These are phyloP conservation scores for Protobothrops mucrosquamatus DNA, from an alignment of 2,113 vertebrate species.

Conservation along the genomic window DNA sequence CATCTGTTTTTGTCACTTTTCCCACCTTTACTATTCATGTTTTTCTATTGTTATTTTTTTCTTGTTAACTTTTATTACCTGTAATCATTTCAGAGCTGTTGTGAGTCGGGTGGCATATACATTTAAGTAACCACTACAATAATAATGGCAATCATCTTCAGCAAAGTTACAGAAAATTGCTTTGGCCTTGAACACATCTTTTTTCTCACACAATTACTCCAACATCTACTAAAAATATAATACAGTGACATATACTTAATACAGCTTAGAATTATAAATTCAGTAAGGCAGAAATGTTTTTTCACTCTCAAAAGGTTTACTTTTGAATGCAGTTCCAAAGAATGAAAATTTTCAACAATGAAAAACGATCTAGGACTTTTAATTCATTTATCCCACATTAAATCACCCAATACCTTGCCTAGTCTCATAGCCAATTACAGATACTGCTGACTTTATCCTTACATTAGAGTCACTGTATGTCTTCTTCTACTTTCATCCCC, in stretches of 20 bases:
- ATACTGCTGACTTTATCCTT: neutral
- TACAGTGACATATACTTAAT: neutral
- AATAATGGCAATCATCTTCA: neutral
- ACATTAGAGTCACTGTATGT: neutral
- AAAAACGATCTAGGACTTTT: neutral
- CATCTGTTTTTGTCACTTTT: neutral
- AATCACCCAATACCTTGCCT: neutral
- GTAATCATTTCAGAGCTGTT: neutral
- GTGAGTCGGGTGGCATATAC: neutral
- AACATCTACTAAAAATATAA: neutral
- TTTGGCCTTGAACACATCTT: neutral
- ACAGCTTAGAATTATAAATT: neutral
- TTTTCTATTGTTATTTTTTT: neutral
- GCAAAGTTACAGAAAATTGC: constrained; percentile 41
- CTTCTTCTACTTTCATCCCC: neutral
- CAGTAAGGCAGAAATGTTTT: neutral
- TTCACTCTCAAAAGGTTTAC: neutral
- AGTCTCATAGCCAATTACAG: neutral
- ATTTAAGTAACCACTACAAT: neutral
- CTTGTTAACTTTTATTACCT: neutral
- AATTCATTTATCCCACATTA: neutral
- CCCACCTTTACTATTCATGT: neutral
- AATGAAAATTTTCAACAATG: neutral
- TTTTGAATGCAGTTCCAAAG: neutral
- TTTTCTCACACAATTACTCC: neutral